Percentiles rank a stretch among this genome's conserved stretches.
Conservation (phyloP, 2,113 vertebrate genomes). For the Epinephelus fuscoguttatus region DNA sequence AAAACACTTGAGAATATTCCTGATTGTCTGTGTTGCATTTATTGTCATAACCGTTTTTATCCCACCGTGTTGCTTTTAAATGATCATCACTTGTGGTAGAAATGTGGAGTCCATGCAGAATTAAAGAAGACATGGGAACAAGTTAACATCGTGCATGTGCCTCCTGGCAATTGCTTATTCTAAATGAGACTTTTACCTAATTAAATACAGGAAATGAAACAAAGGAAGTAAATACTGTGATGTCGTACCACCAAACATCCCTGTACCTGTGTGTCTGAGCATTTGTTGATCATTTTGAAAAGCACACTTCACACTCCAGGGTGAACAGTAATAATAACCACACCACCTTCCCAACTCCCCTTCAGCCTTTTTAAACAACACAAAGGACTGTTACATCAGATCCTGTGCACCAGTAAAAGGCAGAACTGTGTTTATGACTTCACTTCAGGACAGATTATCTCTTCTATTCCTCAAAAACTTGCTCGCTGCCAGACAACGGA, state of each 20-base stretch:
- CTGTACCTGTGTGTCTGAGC: neutral
- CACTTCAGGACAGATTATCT: constrained; percentile 47
- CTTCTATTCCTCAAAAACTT: constrained; percentile 24
- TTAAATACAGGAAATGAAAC: constrained; percentile 4
- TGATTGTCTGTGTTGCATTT: no score
- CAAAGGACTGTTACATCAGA: constrained; percentile 20
- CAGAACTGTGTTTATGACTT: constrained; percentile 39
- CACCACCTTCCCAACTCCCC: neutral
- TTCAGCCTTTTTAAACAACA: constrained; percentile 10
- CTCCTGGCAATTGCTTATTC: neutral
- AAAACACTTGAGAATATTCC: no score
- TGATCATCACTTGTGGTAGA: no score
- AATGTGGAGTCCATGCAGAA: neutral
- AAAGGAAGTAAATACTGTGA: no score
- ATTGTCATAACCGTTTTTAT: no score
- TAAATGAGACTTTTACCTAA: neutral
- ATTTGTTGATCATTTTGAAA: neutral
- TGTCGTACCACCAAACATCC: neutral
- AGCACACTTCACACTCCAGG: neutral
- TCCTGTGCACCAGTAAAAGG: neutral
- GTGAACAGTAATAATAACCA: neutral
- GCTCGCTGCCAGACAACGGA: constrained; percentile 27
- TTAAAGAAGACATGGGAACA: neutral
- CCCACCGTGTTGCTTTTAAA: no score
- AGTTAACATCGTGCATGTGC: neutral